Evolutionary conservation across 1,140 invertebrate species (phyloP), one percentile per base, ranked within the genome.

Genomic region (Lanistes nyassanus): DNA sequence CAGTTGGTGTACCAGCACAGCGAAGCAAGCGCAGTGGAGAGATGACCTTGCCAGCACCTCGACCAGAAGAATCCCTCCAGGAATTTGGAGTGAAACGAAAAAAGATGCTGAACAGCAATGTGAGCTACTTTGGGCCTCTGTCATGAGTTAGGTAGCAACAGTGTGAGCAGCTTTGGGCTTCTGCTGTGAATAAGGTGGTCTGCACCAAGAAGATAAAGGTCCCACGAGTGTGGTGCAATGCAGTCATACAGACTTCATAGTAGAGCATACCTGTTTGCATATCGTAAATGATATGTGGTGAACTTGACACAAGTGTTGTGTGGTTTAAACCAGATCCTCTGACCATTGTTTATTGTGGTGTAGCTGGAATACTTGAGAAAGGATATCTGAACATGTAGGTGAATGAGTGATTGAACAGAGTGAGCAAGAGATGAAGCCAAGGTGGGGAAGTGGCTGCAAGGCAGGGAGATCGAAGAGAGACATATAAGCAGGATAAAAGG

Each of bases 1-100:
- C 77, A 19, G 66, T 26, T 36, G 29, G 26, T 23, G 58, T 36
- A 60, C 23, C 31, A 71, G n/a, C 19, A 2, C 56, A 39, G 23
- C 36, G 53, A 36, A 53, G 23, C 5, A 73, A 64, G 19, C 66
- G 67, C 29, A 56, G 74, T 36, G 70, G 72, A n/a, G 77, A 76
- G 69, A 72, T 72, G 31, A 60, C 75, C 31, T 69, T 75, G 23
- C 36, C 60, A 64, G 68, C 74, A 34, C 72, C 75, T 19, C 69
- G 65, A 58, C 65, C 53, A 31, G 74, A 69, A 31, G 73, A 42
- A 26, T 65, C 69, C n/a, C 75, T 73, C 11, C 51, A 69, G 42
- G 73, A 77, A 36, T 73, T 68, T 21, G 73, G 65, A 23, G 19
- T 73, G 23, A 78, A 79, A 37, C 79, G 80, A 53, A 82, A 78